These are phyloP conservation scores for Podotricha telesiphe DNA, from an alignment of 2,888 invertebrate genomes.

Conservation along the genomic window DNA sequence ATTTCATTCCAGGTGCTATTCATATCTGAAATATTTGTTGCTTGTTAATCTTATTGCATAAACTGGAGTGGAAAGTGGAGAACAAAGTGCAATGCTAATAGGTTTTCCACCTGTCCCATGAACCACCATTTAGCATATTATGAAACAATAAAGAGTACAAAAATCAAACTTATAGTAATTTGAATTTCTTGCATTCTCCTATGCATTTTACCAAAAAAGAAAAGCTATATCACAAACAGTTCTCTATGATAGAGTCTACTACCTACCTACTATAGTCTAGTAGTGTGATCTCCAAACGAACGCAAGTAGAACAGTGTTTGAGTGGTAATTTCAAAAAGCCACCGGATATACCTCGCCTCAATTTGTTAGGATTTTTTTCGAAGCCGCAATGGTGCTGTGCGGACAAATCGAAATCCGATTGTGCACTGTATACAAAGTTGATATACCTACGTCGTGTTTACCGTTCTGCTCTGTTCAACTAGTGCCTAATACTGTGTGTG, in stretches of 20 bases:
- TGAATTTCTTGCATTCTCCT: too few species aligned
- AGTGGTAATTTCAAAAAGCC: conserved; percentile 38
- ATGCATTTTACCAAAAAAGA: not conserved
- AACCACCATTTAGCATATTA: too few species aligned
- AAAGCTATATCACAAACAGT: not conserved
- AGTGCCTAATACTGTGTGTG: conserved; percentile 21
- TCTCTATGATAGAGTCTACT: not conserved
- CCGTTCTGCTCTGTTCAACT: conserved; percentile 27
- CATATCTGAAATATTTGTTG: too few species aligned
- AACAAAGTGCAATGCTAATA: too few species aligned
- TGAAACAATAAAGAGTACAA: too few species aligned
- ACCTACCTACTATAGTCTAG: conserved; percentile 4
- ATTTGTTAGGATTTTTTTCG: conserved; percentile 32
- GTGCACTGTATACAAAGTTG: not conserved
- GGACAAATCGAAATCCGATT: conserved; percentile 20
- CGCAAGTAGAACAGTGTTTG: conserved; percentile 23
- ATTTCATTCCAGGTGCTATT: too few species aligned
- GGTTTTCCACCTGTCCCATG: too few species aligned
- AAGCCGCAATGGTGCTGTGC: conserved; percentile 15
- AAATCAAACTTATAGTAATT: too few species aligned
- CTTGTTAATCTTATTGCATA: too few species aligned
- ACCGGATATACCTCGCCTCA: conserved; percentile 29
- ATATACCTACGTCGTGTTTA: conserved; percentile 21
- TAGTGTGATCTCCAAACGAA: conserved; percentile 24
- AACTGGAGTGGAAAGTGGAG: too few species aligned